Base-by-base conservation (phyloP, 2,888 invertebrate species). In the Pantelozetes paolii region DNA sequence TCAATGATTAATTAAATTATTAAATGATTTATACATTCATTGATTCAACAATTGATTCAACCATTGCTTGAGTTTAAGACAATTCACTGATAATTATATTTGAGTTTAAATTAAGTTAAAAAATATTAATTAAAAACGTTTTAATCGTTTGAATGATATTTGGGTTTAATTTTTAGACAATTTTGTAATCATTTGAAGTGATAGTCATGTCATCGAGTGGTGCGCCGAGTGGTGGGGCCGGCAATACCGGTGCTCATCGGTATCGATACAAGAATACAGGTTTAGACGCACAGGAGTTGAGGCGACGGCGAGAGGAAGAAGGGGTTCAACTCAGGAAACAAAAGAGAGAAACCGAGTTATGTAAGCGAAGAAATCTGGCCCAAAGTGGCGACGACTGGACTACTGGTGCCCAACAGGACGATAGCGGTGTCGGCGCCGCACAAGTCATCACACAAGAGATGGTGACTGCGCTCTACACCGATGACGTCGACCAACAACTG, bases 321-420 rank as follows among this genome's bases (percentile, higher is more conserved):
- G 96, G 96, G 32, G 91, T 98, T 36, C 96, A 97, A 81, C 85
- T 98, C 70, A 85, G 97, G 72, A 97, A 97, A 85, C 94, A 94
- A 80, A 96, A 96, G 83, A 85, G 96, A 76, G 97, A 97, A 82
- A 93, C 94, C 81, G 96, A 96, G 82, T 81, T 84, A 11, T 71
- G 70, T 23, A 77, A 77, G 40, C 57, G 76, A 62, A 40, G 76
- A n/a, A 77, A 75, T 71, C 23, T 78, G n/a, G n/a, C 71, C 1
- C 23, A 42, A 18, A 40, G 40, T 32, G 36, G 28, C 15, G 75
- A 75, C 32, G 73, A 76, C 11, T 48, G 30, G 23, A 6, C 54
- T 23, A 2, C 20, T 6, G 54, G 54, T 3, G 15, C 67, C 11
- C 15, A 15, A 40, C 32, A 36, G n/a, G 59, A 40, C n/a, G 70